Evolutionary conservation across 2,888 invertebrate genomes (phyloP).

Genomic region (Dolichopus griseipennis): DNA sequence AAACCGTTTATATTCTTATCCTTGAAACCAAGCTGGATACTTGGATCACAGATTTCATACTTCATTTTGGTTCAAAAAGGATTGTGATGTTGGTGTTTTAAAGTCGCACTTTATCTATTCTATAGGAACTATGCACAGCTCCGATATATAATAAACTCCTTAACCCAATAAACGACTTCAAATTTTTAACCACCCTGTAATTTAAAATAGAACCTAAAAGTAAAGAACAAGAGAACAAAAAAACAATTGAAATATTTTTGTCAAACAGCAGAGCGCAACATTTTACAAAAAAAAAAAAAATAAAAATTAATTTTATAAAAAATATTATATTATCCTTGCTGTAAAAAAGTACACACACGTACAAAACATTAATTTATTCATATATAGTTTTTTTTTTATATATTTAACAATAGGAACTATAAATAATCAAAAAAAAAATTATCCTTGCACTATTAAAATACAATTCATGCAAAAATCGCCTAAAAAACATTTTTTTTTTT

Average conservation of each 20-base stretch:
- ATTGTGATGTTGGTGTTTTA: too few species aligned
- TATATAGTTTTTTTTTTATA: too few species aligned
- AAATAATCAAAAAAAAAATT: background rate
- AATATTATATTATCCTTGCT: background rate
- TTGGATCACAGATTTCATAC: too few species aligned
- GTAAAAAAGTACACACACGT: background rate
- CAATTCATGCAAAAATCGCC: constrained; percentile 1
- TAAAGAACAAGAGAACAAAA: background rate
- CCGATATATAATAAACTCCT: too few species aligned
- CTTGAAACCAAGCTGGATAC: too few species aligned
- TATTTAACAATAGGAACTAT: too few species aligned
- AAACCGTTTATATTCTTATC: too few species aligned
- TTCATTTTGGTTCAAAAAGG: too few species aligned
- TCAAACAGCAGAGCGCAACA: background rate
- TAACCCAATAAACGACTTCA: too few species aligned
- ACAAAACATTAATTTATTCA: background rate
- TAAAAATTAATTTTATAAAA: background rate
- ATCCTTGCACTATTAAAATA: background rate
- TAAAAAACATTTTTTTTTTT: background rate
- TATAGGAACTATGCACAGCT: too few species aligned
- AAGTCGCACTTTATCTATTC: too few species aligned
- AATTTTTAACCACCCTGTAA: background rate
- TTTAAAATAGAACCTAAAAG: background rate
- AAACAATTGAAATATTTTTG: background rate
- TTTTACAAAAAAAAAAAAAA: background rate